phyloP scores from a whole-genome alignment of 2,797 vertebrate genomes.

The Varecia variegata region DNA sequence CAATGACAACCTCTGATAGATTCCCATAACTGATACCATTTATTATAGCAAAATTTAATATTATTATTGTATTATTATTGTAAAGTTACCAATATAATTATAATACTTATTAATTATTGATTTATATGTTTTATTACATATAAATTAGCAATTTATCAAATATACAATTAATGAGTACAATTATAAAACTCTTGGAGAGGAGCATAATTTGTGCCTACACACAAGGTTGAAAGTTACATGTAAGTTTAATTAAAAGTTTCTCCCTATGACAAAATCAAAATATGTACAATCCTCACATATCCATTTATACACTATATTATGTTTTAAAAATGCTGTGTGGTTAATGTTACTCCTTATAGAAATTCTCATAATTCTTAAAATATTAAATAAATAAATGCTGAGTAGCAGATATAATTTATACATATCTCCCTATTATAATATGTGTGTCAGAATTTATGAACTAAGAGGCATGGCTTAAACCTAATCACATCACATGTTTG shows the following conservation, averaged over 20 bases:
- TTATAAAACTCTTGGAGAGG: neutral
- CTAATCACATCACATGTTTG: neutral
- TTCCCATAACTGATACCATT: neutral
- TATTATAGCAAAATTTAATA: neutral
- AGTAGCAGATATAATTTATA: neutral
- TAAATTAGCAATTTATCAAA: neutral
- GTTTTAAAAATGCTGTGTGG: neutral
- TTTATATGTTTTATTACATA: neutral
- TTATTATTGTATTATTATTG: neutral
- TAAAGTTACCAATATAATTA: neutral
- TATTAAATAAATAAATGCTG: neutral
- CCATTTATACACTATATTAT: neutral
- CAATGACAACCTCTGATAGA: neutral
- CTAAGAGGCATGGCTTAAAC: neutral
- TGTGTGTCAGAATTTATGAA: neutral
- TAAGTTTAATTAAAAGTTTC: neutral
- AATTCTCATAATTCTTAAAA: neutral
- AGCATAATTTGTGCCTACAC: neutral
- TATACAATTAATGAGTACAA: neutral
- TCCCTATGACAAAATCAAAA: neutral
- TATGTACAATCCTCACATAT: neutral
- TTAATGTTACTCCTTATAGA: neutral
- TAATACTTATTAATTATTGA: neutral
- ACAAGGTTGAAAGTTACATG: neutral
- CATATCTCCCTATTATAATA: neutral